phyloP scores from a whole-genome alignment of 1,140 invertebrate genomes.

The Liolophura sinensis region DNA sequence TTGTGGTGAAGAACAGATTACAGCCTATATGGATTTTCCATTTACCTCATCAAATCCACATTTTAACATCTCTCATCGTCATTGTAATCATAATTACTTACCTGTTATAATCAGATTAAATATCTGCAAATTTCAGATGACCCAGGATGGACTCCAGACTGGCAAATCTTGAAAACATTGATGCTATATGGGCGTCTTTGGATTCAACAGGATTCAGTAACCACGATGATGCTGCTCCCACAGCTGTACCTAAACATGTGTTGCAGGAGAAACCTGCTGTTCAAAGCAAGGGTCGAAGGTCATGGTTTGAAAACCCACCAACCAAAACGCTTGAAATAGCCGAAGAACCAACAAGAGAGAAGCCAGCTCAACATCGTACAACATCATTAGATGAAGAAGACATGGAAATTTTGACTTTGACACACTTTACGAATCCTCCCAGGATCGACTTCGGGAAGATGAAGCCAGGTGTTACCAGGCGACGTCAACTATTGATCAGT shows the following conservation, averaged over 20 bases:
- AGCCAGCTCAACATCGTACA: constrained; percentile 6
- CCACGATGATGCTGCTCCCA: constrained; percentile 6
- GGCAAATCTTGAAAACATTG: not conserved
- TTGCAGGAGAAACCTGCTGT: constrained; percentile 8
- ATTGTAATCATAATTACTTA: no score
- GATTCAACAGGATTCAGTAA: not conserved
- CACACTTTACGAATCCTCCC: constrained; percentile 47
- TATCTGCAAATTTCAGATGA: not conserved
- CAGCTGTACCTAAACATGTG: constrained; percentile 12
- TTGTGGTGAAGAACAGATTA: no score
- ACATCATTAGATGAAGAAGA: constrained; percentile 27
- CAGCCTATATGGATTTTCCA: no score
- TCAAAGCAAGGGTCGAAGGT: constrained; percentile 24
- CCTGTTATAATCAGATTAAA: no score
- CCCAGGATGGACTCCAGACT: not conserved
- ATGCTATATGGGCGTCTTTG: not conserved
- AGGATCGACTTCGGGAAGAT: constrained; percentile 42
- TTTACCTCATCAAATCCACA: no score
- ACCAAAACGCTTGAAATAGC: constrained; percentile 28
- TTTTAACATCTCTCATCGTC: no score
- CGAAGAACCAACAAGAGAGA: constrained; percentile 21
- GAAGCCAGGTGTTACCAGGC: constrained; percentile 26
- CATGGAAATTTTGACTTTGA: constrained; percentile 37
- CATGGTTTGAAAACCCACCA: constrained; percentile 44
- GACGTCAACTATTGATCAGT: constrained; percentile 29